phyloP scores from a whole-genome alignment of 2,888 invertebrate species.

The Anaspis maculata region DNA sequence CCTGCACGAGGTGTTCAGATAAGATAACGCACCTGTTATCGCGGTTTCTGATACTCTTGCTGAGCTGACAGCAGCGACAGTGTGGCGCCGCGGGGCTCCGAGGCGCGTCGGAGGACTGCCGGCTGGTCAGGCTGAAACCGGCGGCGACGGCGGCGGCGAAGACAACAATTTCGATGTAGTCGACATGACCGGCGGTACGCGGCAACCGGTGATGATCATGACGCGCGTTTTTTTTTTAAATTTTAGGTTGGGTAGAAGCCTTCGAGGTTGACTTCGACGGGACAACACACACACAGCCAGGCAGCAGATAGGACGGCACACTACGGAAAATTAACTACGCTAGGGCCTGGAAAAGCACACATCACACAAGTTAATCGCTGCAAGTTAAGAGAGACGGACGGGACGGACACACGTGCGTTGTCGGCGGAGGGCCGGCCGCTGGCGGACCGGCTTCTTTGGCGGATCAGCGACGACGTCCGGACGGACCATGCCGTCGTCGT shows the following conservation, averaged over 20 bases:
- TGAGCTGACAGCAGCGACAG: no score
- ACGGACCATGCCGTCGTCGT: no score
- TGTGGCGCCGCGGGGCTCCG: constrained; percentile 12
- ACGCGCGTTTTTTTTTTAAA: no score
- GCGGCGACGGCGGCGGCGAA: constrained; percentile 5
- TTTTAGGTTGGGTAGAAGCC: constrained; percentile 5
- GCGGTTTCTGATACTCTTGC: constrained; percentile 17
- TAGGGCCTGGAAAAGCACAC: constrained; percentile 25
- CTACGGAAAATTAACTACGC: constrained; percentile 17
- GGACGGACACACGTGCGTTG: constrained; percentile 17
- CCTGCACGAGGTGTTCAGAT: constrained; percentile 23
- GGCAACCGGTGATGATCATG: no score
- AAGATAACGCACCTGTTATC: constrained; percentile 29
- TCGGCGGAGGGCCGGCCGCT: constrained; percentile 10
- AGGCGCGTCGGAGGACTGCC: constrained; percentile 14
- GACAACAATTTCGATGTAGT: no score
- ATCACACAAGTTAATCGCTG: constrained; percentile 21
- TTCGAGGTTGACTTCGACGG: constrained; percentile 16
- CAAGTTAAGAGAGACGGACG: constrained; percentile 11
- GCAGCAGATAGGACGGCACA: constrained; percentile 19
- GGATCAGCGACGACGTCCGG: no score
- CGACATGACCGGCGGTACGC: no score
- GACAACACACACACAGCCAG: constrained; percentile 16
- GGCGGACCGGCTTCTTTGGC: no score
- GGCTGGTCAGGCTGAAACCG: constrained; percentile 7